Percentiles rank a stretch among this genome's conserved stretches.
These are phyloP conservation scores for Rhyacophila evoluta DNA, from an alignment of 2,888 invertebrate species.

Conservation along the genomic window DNA sequence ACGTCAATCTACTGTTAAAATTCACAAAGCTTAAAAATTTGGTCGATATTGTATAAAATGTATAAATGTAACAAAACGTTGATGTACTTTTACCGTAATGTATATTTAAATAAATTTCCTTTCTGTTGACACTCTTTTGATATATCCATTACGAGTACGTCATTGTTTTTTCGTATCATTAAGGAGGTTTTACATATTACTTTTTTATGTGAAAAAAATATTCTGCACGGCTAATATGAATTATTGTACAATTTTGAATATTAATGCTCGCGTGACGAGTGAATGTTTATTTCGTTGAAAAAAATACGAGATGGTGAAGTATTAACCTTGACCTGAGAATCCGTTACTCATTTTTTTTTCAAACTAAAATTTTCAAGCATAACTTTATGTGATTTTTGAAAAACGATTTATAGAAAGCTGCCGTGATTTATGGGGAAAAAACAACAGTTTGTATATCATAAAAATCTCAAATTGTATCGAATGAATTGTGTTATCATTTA, in stretches of 20 bases:
- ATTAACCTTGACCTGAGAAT: background rate
- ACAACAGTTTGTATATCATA: background rate
- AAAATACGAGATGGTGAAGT: background rate
- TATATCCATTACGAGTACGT: background rate
- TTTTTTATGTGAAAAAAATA: background rate
- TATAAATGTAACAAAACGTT: too few species aligned
- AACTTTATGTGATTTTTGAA: background rate
- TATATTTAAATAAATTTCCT: too few species aligned
- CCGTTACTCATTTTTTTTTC: background rate
- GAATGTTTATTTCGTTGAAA: background rate
- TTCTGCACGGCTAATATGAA: background rate
- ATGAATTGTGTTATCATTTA: background rate
- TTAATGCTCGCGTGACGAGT: background rate
- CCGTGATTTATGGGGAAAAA: background rate
- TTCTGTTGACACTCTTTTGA: too few species aligned
- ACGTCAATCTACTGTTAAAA: too few species aligned
- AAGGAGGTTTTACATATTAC: background rate
- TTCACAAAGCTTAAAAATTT: too few species aligned
- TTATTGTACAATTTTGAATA: background rate
- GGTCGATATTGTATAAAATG: too few species aligned
- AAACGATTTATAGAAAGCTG: background rate
- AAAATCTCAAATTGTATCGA: conserved; percentile 5
- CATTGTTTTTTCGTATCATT: background rate
- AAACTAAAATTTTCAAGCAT: background rate
- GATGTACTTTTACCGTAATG: too few species aligned